A percentile compares a stretch with the other conserved stretches of the same genome.
Evolutionary conservation across 1,140 invertebrate species (phyloP).

Genomic region (Mamestra configurata): DNA sequence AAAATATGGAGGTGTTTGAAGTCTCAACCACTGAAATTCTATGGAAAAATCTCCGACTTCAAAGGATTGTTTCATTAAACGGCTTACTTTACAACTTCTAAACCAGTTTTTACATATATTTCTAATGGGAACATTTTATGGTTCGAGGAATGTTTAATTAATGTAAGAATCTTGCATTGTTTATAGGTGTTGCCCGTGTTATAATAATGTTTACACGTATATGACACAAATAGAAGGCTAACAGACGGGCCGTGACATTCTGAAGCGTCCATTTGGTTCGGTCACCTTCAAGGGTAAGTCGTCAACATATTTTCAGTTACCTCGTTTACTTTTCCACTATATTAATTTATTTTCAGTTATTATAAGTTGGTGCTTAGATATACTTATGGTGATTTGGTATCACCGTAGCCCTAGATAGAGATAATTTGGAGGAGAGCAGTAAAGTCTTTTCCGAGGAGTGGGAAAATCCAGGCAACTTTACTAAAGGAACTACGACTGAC

Average conservation of each 20-base stretch:
- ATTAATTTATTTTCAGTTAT: neutral
- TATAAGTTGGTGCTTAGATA: neutral
- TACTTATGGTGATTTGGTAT: too few species aligned
- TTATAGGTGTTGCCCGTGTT: slow-evolving; percentile 23
- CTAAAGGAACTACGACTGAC: too few species aligned
- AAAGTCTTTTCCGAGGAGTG: too few species aligned
- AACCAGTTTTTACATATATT: slow-evolving; percentile 12
- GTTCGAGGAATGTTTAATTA: neutral
- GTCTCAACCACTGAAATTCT: slow-evolving; percentile 7
- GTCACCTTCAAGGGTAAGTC: slow-evolving; percentile 56
- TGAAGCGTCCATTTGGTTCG: slow-evolving; percentile 55
- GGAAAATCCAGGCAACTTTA: too few species aligned
- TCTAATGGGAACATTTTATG: neutral
- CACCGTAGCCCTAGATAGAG: too few species aligned
- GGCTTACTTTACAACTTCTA: slow-evolving; percentile 7
- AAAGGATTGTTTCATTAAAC: slow-evolving; percentile 21
- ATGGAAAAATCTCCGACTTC: neutral
- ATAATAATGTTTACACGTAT: slow-evolving; percentile 22
- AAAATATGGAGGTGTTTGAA: slow-evolving; percentile 35
- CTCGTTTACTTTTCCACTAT: slow-evolving; percentile 7
- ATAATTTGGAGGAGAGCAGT: too few species aligned
- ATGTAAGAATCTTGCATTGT: neutral
- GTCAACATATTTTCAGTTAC: slow-evolving; percentile 6
- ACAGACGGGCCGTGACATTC: slow-evolving; percentile 70
- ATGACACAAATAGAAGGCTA: slow-evolving; percentile 52